These are phyloP conservation scores for Cheilinus undulatus DNA, from an alignment of 2,113 vertebrate species.

Conservation along the genomic window DNA sequence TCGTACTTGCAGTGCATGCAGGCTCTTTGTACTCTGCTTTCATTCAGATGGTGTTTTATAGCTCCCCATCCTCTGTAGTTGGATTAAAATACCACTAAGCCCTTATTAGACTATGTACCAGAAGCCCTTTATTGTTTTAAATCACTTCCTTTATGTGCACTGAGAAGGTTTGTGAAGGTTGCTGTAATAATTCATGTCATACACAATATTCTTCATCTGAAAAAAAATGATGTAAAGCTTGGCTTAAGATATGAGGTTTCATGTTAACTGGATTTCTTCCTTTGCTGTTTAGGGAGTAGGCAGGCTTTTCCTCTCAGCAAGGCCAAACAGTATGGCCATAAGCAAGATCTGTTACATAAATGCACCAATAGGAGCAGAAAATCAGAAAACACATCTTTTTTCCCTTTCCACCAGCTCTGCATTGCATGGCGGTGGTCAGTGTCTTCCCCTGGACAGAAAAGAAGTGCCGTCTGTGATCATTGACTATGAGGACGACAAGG, in stretches of 20 bases:
- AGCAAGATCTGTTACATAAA: background rate
- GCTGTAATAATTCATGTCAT: background rate
- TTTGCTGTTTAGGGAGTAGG: background rate
- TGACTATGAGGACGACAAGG: slow-evolving; percentile 97
- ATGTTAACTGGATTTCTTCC: slow-evolving; percentile 18
- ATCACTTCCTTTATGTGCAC: slow-evolving; percentile 13
- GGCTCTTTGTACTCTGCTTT: slow-evolving; percentile 27
- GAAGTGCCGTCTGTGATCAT: slow-evolving; percentile 95
- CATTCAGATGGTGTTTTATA: slow-evolving; percentile 32
- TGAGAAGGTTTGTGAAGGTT: background rate
- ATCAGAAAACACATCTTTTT: background rate
- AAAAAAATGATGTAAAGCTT: background rate
- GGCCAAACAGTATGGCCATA: slow-evolving; percentile 7
- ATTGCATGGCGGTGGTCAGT: slow-evolving; percentile 87
- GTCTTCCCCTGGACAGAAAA: slow-evolving; percentile 89
- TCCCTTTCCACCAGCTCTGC: slow-evolving; percentile 83
- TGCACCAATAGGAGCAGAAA: background rate
- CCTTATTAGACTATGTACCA: slow-evolving; percentile 19
- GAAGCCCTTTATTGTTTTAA: slow-evolving; percentile 44
- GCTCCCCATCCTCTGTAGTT: slow-evolving; percentile 25
- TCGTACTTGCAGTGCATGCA: slow-evolving; percentile 23
- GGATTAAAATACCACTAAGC: slow-evolving; percentile 57
- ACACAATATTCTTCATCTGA: background rate
- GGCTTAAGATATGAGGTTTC: background rate
- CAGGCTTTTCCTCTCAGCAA: background rate